Evolutionary conservation across 2,113 vertebrate genomes (phyloP).

Genomic region (Microtus ochrogaster): DNA sequence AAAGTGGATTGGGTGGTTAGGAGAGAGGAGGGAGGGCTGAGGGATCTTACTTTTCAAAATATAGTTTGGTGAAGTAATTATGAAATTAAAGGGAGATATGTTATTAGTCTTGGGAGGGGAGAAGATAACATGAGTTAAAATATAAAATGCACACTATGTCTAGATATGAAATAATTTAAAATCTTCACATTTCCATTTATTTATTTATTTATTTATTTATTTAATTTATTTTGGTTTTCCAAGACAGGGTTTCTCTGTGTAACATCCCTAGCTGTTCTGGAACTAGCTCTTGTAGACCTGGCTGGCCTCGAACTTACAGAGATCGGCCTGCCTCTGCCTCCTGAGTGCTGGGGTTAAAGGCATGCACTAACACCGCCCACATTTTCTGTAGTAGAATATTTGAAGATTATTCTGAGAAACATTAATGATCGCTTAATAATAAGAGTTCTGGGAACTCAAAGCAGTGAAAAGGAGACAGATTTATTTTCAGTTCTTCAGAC

Average conservation of each 20-base stretch:
- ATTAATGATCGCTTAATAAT: neutral
- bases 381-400: slow-evolving; percentile 5
- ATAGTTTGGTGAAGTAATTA: neutral
- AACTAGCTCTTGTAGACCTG: too few species aligned
- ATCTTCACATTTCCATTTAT: neutral
- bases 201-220: too few species aligned
- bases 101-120: neutral
- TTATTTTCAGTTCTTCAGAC: neutral
- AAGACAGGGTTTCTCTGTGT: too few species aligned
- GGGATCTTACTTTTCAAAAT: slow-evolving; percentile 12
- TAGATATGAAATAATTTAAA: neutral
- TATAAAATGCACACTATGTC: neutral
- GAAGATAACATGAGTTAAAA: neutral
- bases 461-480: neutral
- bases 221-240: too few species aligned
- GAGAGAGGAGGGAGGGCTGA: neutral
- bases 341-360: too few species aligned
- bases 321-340: too few species aligned
- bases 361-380: neutral
- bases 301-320: too few species aligned
- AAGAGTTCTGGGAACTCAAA: neutral
- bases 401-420: neutral
- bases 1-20: neutral
- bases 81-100: slow-evolving; percentile 39
- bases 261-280: too few species aligned